A percentile compares a stretch with the other conserved stretches of the same genome.
phyloP scores from a whole-genome alignment of 2,797 vertebrate species.

The Labroides dimidiatus region DNA sequence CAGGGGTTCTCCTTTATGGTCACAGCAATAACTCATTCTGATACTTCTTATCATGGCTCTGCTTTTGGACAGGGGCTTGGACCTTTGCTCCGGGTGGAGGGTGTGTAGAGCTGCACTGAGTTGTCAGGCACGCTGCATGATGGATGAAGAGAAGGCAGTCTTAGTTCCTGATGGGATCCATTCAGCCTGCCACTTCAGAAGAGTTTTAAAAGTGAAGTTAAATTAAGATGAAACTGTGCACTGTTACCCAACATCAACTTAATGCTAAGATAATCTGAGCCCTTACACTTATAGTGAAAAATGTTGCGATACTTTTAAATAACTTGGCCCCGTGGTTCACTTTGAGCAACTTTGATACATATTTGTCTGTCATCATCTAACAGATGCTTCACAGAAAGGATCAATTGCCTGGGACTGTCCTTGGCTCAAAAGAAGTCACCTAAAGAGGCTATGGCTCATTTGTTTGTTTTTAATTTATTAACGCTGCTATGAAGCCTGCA shows the following conservation, averaged over 20 bases:
- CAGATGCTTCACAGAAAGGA: neutral
- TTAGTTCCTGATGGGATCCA: constrained; percentile 19
- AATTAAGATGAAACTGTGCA: constrained; percentile 15
- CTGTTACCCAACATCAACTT: constrained; percentile 4
- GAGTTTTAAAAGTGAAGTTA: constrained; percentile 37
- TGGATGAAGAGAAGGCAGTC: constrained; percentile 50
- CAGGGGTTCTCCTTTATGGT: constrained; percentile 57
- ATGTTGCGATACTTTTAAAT: neutral
- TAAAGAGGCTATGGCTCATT: neutral
- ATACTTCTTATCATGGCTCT: constrained; percentile 55
- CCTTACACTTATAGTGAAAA: neutral
- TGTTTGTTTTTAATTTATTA: neutral
- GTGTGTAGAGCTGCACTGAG: constrained; percentile 32
- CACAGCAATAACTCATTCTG: constrained; percentile 73
- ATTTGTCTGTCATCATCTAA: neutral
- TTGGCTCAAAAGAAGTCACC: neutral
- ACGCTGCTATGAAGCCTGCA: too few species aligned
- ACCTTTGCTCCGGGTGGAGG: constrained; percentile 46
- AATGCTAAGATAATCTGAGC: neutral
- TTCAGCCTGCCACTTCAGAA: constrained; percentile 19
- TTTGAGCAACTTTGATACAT: neutral
- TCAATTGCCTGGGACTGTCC: constrained; percentile 3
- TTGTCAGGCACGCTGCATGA: constrained; percentile 52
- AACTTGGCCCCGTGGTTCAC: neutral
- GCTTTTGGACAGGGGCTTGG: constrained; percentile 60